Percentiles rank a stretch among this genome's conserved stretches.
Evolutionary conservation across 2,888 invertebrate species (phyloP).

Genomic region (Chymomyza fuscimana): DNA sequence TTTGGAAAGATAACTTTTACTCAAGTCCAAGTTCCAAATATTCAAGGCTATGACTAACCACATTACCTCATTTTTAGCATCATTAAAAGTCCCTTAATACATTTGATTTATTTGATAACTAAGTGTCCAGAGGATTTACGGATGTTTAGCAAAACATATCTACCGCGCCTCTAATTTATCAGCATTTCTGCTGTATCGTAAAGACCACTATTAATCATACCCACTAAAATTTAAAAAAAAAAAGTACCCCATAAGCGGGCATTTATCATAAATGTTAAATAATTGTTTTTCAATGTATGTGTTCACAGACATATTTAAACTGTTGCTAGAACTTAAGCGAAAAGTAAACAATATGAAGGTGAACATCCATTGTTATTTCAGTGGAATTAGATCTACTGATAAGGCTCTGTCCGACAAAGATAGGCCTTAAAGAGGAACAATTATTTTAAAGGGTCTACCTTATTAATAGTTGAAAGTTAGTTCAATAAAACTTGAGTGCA

Average conservation of each 20-base stretch:
- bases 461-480: background rate
- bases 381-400: background rate
- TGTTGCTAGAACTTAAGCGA: background rate
- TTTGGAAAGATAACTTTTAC: no score
- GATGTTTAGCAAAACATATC: no score
- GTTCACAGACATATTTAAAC: conserved; percentile 14
- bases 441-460: background rate
- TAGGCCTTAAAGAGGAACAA: background rate
- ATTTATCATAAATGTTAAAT: conserved; percentile 24
- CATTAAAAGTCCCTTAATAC: no score
- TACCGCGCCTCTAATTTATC: background rate
- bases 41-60: no score
- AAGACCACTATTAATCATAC: background rate
- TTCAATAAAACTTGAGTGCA: background rate
- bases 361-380: background rate
- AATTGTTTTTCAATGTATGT: conserved; percentile 11
- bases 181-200: background rate
- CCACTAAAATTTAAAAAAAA: conserved; percentile 1
- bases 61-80: no score
- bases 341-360: background rate
- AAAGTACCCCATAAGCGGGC: conserved; percentile 22
- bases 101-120: no score
- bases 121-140: no score
- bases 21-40: no score
- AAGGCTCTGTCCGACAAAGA: background rate